Conservation (phyloP, 2,113 vertebrate species). For the Scophthalmus maximus region DNA sequence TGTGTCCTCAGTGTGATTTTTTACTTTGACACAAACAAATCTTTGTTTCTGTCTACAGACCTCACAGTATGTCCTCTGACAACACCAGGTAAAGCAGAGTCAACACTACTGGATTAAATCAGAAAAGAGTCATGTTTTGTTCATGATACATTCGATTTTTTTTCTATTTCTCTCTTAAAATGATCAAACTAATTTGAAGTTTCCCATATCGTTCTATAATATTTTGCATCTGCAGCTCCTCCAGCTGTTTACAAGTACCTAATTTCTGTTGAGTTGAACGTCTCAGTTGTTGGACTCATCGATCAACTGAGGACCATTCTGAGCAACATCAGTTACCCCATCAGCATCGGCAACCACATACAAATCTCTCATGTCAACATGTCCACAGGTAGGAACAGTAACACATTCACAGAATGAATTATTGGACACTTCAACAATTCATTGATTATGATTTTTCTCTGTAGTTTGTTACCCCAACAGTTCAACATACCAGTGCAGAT, state of each 20-base stretch:
- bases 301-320: constrained; percentile 39
- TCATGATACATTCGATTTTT: neutral
- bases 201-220: neutral
- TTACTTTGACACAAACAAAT: no score
- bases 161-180: neutral
- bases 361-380: constrained; percentile 30
- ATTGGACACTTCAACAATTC: no score
- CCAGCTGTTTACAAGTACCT: constrained; percentile 20
- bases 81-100: constrained; percentile 29
- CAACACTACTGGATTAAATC: neutral
- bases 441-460: no score
- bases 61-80: constrained; percentile 19
- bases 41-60: constrained; percentile 23
- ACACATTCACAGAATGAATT: no score
- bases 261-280: constrained; percentile 43
- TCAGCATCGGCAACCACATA: constrained; percentile 18
- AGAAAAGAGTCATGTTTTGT: neutral
- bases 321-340: constrained; percentile 33
- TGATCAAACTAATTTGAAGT: neutral
- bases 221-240: neutral
- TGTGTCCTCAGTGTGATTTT: no score
- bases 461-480: no score
- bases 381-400: constrained; percentile 48
- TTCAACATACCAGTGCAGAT: constrained; percentile 55
- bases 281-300: constrained; percentile 26